Evolutionary conservation across 92 coral and sea anemone species (phyloP), one percentile per base, ranked within the genome.

Genomic region (Plumapathes pennacea): DNA sequence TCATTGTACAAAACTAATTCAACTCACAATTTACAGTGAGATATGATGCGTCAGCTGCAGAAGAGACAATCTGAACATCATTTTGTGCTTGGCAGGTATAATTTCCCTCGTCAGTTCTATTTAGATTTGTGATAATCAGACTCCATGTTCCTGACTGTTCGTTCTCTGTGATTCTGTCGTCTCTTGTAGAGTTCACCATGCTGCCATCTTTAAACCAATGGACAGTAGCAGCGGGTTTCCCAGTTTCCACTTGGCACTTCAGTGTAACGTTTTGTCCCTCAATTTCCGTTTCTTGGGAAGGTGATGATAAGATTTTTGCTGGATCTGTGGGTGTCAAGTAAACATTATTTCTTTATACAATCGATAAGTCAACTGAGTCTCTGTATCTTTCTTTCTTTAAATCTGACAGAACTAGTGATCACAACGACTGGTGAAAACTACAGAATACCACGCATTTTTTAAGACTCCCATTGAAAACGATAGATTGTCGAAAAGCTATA

Each of bases 1-100:
- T 25, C 14, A 18, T 4, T 22, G 12, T 25, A 26, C n/a, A n/a
- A 60, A 0, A 5, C 25, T 7, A 50, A 17, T 5, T 14, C 28
- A 22, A 72, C 80, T 72, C 31, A 72, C 80, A 72, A 11, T 61
- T 34, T 2, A 72, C 80, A 33, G 41, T 25, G 2, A 72, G 42
- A 19, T 15, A 18, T 11, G 46, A 38, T 38, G 24, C 30, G 12
- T 9, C 22, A 1, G n/a, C n/a, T n/a, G n/a, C n/a, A n/a, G 78
- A 71, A 2, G 18, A 11, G 32, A 18, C 34, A 3, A 15, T 30
- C n/a, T 38, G 38, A 24, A 10, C 44, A 1, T 29, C 34, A 38
- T 58, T 70, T 32, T 11, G 34, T 38, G 69, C 77, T 11, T n/a
- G 54, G 50, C 77, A 70, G 8, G 38, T 60, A 31, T 57, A 58